Base-by-base conservation (phyloP, 2,113 vertebrate species). In the Pluvialis apricaria region DNA sequence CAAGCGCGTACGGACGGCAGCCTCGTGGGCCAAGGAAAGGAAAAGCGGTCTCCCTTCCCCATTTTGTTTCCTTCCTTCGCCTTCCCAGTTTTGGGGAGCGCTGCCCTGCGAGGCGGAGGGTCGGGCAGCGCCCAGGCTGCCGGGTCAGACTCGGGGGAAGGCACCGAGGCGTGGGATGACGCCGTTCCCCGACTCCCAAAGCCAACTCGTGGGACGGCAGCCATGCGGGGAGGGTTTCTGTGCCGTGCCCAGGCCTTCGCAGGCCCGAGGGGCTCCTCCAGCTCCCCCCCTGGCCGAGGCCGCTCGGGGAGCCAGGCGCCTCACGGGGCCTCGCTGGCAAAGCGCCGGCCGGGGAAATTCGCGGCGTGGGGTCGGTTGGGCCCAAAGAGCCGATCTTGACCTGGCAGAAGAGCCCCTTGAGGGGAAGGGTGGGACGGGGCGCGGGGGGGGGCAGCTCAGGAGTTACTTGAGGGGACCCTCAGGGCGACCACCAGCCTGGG, bases 131-230 rank as follows among this genome's bases (percentile, higher is more conserved):
- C 12, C 10, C 58, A 12, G 51, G 4, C 44, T 20, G n/a, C 49
- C 15, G 26, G 12, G 1, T 5, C 5, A 2, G 44, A 2, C 7
- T 3, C 2, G 7, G 51, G 51, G 70, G 21, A 28, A 25, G 21
- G 38, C n/a, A 42, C 45, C 2, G 22, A 9, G 2, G 5, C 7
- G 3, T 0, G 2, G 55, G 29, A 5, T 1, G 26, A 5, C 2
- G 16, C 49, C 6, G 5, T 8, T 8, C 21, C 69, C 18, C 11
- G 21, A 1, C 58, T 7, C 55, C 24, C 1, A 18, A 8, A 62
- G n/a, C 42, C 47, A 2, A 5, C 2, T 29, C 22, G 6, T 10
- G 2, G 4, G 7, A 10, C 19, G 10, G 73, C 40, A 9, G 60
- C 91, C 66, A 42, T 5, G 58, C 2, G 18, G 81, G 38, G 26